Evolutionary conservation across 2,888 invertebrate species (phyloP).

Genomic region (Melanostoma scalare): DNA sequence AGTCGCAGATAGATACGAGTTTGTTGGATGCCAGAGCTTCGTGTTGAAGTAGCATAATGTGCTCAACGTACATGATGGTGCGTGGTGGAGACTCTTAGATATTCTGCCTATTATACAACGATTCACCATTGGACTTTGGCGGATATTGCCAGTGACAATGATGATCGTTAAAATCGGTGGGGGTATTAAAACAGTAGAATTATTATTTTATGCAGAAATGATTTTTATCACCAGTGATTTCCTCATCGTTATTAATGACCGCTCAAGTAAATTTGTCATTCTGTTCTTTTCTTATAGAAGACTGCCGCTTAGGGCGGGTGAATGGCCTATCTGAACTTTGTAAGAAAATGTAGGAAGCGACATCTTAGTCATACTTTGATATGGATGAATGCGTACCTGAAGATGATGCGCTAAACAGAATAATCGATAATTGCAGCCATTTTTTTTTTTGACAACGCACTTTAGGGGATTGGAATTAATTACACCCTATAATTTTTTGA

Average conservation of each 20-base stretch:
- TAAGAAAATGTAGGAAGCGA: no score
- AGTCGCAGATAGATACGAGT: conserved; percentile 43
- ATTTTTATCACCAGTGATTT: conserved; percentile 73
- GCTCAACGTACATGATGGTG: conserved; percentile 29
- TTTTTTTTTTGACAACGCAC: no score
- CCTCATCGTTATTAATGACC: conserved; percentile 71
- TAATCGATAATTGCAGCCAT: no score
- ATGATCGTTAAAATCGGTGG: conserved; percentile 67
- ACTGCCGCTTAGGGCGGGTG: conserved; percentile 48
- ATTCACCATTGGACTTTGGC: conserved; percentile 70
- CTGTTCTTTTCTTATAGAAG: conserved; percentile 51
- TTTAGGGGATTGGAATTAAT: no score
- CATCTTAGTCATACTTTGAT: no score
- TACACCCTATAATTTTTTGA: no score
- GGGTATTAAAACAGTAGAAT: conserved; percentile 68
- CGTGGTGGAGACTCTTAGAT: conserved; percentile 62
- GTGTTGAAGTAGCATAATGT: conserved; percentile 35
- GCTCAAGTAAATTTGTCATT: conserved; percentile 60
- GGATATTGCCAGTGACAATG: conserved; percentile 71
- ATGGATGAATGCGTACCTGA: no score
- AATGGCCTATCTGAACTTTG: conserved; percentile 68
- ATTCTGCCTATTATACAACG: conserved; percentile 64
- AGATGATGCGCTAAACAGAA: no score
- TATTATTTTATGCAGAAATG: conserved; percentile 73
- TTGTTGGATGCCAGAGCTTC: conserved; percentile 62